Conservation (phyloP, 2,888 invertebrate species). For the Pollenia amentaria region DNA sequence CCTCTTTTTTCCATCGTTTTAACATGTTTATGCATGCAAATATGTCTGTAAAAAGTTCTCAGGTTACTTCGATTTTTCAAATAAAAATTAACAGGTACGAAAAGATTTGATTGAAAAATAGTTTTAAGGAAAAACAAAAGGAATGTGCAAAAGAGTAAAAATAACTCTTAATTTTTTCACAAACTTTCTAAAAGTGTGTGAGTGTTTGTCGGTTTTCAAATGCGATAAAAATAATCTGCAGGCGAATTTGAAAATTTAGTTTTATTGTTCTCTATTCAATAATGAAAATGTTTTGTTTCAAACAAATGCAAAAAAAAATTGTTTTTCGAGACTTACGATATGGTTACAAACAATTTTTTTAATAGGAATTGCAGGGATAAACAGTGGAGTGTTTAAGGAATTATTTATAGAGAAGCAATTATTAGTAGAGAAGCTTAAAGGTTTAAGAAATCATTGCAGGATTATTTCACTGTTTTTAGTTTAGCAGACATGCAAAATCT, state of each 20-base stretch:
- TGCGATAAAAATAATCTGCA: slow-evolving; percentile 49
- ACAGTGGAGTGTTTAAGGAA: not conserved
- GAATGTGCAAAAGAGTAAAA: slow-evolving; percentile 4
- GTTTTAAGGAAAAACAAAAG: not conserved
- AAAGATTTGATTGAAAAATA: not conserved
- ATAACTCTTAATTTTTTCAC: not conserved
- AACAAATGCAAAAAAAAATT: slow-evolving; percentile 19
- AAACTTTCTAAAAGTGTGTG: slow-evolving; percentile 49
- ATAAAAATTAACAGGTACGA: no score
- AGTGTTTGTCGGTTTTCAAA: slow-evolving; percentile 20
- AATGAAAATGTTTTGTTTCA: slow-evolving; percentile 36
- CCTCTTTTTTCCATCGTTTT: not conserved
- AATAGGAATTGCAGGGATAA: not conserved
- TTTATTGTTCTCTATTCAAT: slow-evolving; percentile 5
- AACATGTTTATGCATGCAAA: not conserved
- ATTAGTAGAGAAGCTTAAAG: not conserved
- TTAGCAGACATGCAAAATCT: slow-evolving; percentile 37
- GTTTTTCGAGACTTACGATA: not conserved
- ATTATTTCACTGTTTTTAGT: slow-evolving; percentile 1
- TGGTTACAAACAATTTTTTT: slow-evolving; percentile 12
- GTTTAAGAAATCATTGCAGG: not conserved
- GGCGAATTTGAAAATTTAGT: slow-evolving; percentile 17
- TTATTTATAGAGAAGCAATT: not conserved
- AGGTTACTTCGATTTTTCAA: no score
- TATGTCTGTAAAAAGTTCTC: not conserved